phyloP scores from a whole-genome alignment of 2,113 vertebrate species.

The Dermatemys mawii region DNA sequence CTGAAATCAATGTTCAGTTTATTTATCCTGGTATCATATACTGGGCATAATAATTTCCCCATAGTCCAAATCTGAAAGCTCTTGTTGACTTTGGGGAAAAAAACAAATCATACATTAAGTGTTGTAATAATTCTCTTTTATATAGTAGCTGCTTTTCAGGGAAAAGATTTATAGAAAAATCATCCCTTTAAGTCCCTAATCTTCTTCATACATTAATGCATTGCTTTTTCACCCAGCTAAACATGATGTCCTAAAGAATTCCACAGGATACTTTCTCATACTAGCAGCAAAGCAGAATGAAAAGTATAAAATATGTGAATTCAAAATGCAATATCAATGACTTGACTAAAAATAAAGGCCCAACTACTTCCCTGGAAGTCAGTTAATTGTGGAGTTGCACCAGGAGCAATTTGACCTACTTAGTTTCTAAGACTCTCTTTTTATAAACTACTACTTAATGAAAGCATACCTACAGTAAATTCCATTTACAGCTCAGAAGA shows the following conservation, averaged over 20 bases:
- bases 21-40: background rate
- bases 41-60: background rate
- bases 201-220: background rate
- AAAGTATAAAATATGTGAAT: background rate
- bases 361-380: background rate
- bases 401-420: background rate
- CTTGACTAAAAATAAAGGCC: background rate
- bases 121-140: conserved; percentile 17
- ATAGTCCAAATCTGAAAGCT: background rate
- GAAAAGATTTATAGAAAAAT: background rate
- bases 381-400: background rate
- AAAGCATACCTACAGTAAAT: background rate
- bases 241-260: conserved; percentile 18
- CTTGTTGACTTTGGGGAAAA: conserved; percentile 4
- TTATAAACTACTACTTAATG: background rate
- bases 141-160: conserved; percentile 14
- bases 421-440: background rate
- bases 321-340: background rate
- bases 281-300: background rate
- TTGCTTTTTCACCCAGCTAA: conserved; percentile 10
- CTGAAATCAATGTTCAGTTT: background rate
- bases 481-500: background rate
- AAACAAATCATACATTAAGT: background rate
- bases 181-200: background rate
- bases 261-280: background rate